Percentiles rank a stretch among this genome's conserved stretches.
These are phyloP conservation scores for Arothron firmamentum DNA, from an alignment of 2,113 vertebrate species.

Conservation along the genomic window DNA sequence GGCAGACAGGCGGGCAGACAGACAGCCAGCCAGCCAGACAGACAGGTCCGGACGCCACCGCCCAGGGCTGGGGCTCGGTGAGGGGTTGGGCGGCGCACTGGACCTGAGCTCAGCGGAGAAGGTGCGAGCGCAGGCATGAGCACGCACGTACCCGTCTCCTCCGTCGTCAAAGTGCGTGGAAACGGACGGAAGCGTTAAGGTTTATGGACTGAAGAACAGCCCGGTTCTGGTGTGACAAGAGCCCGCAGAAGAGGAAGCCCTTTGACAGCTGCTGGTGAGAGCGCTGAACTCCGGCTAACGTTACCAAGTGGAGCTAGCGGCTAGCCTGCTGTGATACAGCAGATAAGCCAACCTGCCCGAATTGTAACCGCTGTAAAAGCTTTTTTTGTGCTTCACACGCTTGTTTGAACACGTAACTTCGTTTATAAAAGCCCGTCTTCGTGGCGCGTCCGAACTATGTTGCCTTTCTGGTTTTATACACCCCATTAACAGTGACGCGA, in stretches of 20 bases:
- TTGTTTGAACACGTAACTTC: too few relatives aligned
- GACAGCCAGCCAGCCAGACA: not conserved
- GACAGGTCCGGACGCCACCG: conserved; percentile 31
- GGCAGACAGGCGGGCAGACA: not conserved
- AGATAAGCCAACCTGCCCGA: conserved; percentile 16
- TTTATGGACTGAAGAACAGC: conserved; percentile 17
- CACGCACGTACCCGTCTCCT: conserved; percentile 7
- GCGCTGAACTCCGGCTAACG: conserved; percentile 27
- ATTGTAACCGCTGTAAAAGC: not conserved
- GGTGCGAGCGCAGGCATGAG: conserved; percentile 38
- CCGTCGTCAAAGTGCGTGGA: conserved; percentile 7
- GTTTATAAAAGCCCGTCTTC: not conserved
- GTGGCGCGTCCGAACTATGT: not conserved
- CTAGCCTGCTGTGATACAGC: conserved; percentile 49
- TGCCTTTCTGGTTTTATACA: not conserved
- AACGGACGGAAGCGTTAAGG: not conserved
- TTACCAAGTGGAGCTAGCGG: conserved; percentile 35
- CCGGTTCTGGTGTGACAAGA: not conserved
- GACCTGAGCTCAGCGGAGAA: conserved; percentile 29
- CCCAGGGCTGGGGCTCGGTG: conserved; percentile 36
- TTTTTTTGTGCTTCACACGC: not conserved
- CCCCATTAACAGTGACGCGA: conserved; percentile 27
- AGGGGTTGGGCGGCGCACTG: conserved; percentile 10
- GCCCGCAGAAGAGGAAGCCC: conserved; percentile 43
- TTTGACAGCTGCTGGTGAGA: conserved; percentile 52